Evolutionary conservation across 2,113 vertebrate species (phyloP).

Genomic region (Centrocercus urophasianus): DNA sequence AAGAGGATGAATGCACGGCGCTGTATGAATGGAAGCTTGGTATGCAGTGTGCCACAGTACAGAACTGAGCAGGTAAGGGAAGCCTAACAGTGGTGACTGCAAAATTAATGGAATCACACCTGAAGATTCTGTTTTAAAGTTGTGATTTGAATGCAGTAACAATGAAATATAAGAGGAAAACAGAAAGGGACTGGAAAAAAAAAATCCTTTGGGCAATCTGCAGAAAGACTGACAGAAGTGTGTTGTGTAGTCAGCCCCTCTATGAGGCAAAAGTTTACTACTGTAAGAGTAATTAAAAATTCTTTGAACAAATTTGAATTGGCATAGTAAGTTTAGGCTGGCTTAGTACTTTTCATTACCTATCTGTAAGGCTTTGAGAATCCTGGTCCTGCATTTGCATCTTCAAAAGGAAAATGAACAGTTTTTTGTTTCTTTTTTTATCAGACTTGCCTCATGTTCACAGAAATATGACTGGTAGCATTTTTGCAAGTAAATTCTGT

Average conservation of each 20-base stretch:
- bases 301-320: constrained; percentile 51
- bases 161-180: neutral
- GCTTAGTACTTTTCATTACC: constrained; percentile 15
- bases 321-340: constrained; percentile 23
- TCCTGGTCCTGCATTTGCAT: neutral
- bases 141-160: neutral
- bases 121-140: neutral
- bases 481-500: neutral
- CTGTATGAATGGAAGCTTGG: accelerated
- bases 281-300: constrained; percentile 40
- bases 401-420: constrained; percentile 30
- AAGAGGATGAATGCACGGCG: neutral
- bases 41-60: neutral
- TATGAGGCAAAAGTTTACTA: neutral
- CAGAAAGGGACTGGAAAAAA: neutral
- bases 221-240: neutral
- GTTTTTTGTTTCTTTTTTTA: neutral
- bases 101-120: neutral
- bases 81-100: neutral
- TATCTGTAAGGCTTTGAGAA: neutral
- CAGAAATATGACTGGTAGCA: neutral
- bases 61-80: neutral
- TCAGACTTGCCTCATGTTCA: neutral
- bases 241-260: neutral
- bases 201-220: neutral